Base-by-base conservation (phyloP, 2,888 invertebrate genomes). In the Amphipyra berbera region DNA sequence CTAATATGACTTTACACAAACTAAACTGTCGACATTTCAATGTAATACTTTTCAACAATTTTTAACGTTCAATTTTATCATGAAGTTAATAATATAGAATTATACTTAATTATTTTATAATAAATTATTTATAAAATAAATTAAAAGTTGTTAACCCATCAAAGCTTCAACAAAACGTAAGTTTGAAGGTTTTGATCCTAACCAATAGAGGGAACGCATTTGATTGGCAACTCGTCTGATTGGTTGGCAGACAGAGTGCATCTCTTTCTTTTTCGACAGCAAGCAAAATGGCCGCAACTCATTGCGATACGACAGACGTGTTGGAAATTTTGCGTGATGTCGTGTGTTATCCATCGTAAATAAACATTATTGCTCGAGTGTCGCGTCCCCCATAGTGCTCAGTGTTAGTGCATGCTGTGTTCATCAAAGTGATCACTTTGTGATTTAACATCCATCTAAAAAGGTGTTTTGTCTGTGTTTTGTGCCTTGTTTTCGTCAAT, bases 251-350 rank as follows among this genome's bases (percentile, higher is more conserved):
- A 59, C 40, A 73, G 46, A 75, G 63, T 76, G 68, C 77, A 82
- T 88, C 84, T 88, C 86, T 84, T 83, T 88, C 84, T 85, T 81
- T 87, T 85, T 84, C 78, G 78, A 82, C 84, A 85, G 78, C 79
- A 77, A 86, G 83, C 87, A 93, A 94, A 92, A 94, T 94, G 94
- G 94, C 94, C 85, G 94, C 89, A 87, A 78, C 82, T 86, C 88
- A 85, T 88, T 87, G 85, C 87, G 88, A 85, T 88, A 81, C 85
- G 91, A 79, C 83, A 88, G 94, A 94, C 94, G 94, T 94, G 89
- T 87, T 87, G 81, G 81, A 74, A 82, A 88, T 81, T 88, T 85
- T 86, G 80, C 76, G 82, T 85, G 84, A 84, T 83, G 80, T 88
- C 81, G 80, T 87, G 84, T 83, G 79, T 81, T 87, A 79, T 78